phyloP scores from a whole-genome alignment of 1,140 invertebrate species.

The Neodiprion fabricii region DNA sequence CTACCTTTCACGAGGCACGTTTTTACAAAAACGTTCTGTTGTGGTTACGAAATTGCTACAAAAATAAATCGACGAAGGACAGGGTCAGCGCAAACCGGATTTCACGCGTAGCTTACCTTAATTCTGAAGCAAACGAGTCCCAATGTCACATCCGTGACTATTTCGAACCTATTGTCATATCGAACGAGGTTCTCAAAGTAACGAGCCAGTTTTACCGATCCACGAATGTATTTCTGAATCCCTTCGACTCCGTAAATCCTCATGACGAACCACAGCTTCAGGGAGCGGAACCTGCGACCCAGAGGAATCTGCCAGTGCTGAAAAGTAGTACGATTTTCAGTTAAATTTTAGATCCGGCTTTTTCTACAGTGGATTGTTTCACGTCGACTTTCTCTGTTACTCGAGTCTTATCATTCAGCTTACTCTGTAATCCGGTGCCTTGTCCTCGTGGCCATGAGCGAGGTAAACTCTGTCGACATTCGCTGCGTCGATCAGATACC shows the following conservation, averaged over 20 bases:
- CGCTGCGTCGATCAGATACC: constrained; percentile 68
- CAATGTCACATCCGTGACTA: constrained; percentile 72
- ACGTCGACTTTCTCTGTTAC: not conserved
- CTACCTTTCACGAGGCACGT: too few relatives aligned
- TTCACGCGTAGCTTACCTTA: constrained; percentile 47
- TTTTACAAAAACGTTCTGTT: too few relatives aligned
- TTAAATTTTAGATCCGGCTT: not conserved
- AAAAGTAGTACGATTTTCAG: constrained; percentile 42
- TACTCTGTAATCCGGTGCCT: constrained; percentile 66
- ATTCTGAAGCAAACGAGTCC: constrained; percentile 86
- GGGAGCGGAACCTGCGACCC: constrained; percentile 71
- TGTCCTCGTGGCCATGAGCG: constrained; percentile 63
- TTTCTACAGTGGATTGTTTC: not conserved
- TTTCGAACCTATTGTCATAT: constrained; percentile 76
- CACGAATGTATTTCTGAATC: constrained; percentile 66
- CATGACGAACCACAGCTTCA: constrained; percentile 78
- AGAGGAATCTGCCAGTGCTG: constrained; percentile 77
- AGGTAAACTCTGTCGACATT: constrained; percentile 73
- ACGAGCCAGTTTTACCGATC: constrained; percentile 74
- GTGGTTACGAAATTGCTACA: too few relatives aligned
- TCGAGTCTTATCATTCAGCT: constrained; percentile 32
- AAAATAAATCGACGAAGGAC: too few relatives aligned
- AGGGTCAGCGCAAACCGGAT: too few relatives aligned
- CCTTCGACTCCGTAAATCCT: constrained; percentile 66
- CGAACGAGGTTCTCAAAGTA: constrained; percentile 74